Percentiles rank a stretch among this genome's conserved stretches.
These are phyloP conservation scores for Zygogramma bicolorata DNA, from an alignment of 2,888 invertebrate species.

Conservation along the genomic window DNA sequence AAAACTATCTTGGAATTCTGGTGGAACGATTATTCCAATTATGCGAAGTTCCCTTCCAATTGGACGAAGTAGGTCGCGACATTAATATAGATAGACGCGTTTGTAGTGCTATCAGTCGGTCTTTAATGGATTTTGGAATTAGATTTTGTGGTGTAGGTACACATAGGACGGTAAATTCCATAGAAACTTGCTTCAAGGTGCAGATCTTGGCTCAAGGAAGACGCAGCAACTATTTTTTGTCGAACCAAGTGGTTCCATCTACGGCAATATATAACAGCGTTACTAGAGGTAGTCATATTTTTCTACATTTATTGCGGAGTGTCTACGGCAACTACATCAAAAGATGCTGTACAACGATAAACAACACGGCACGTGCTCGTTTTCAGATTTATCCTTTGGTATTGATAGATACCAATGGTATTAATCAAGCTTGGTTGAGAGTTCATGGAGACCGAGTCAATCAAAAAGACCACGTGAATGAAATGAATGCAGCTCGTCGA, in stretches of 20 bases:
- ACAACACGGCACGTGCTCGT: not conserved
- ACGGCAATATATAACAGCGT: not conserved
- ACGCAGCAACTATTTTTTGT: not conserved
- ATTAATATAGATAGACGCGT: not conserved
- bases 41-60: not conserved
- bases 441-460: not conserved
- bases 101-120: not conserved
- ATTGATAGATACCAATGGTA: too few relatives aligned
- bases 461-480: not conserved
- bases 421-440: not conserved
- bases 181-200: not conserved
- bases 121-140: not conserved
- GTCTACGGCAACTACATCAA: not conserved
- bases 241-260: not conserved
- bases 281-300: not conserved
- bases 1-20: not conserved
- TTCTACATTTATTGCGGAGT: not conserved
- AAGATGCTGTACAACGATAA: not conserved
- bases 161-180: not conserved
- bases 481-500: not conserved
- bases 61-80: not conserved
- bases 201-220: not conserved
- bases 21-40: not conserved
- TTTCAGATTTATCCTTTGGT: not conserved
- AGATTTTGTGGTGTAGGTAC: not conserved